Base-by-base conservation (phyloP, 2,888 invertebrate genomes). In the Tetropium fuscum region DNA sequence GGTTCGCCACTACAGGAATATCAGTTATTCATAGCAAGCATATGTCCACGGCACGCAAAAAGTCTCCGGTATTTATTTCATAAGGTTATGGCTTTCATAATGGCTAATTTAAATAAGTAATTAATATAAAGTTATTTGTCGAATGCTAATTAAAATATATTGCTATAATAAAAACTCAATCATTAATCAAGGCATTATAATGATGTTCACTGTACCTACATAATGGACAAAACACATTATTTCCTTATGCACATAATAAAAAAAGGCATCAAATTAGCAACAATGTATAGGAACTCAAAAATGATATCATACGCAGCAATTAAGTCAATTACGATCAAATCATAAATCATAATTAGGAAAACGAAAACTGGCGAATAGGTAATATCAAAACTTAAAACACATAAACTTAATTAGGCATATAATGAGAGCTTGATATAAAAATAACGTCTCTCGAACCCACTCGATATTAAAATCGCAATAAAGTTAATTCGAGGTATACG, bases 401-500 rank as follows among this genome's bases (percentile, higher is more conserved):
- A 56, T 64, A 64, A 64, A 64, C 58, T 54, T 61, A 64, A 64
- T 64, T 64, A 64, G 49, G 25, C 30, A 57, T 49, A 51, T 53
- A 58, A 53, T 32, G 57, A 53, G 53, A 20, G 36, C 34, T 15
- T 36, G 25, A 16, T 49, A 15, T 25, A 36, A 32, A 51, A 13
- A 38, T 27, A 41, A 36, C 48, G 47, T 34, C 20, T 30, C 38
- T 18, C 43, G 51, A 55, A 51, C 63, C 64, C 66, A 60, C 61
- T 64, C 64, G 43, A 63, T 66, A 69, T 69, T 68, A 73, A 73
- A 74, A 70, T 69, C 68, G 66, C 74, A 75, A 75, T 74, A 75
- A 75, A 75, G 64, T 75, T 75, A 75, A 75, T 75, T 74, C 69
- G 70, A 69, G 66, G 68, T 73, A 73, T 74, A 73, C 70, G 71